Percentiles rank a stretch among this genome's conserved stretches.
Conservation (phyloP, 2,113 vertebrate genomes). For the Spheniscus mendiculus region DNA sequence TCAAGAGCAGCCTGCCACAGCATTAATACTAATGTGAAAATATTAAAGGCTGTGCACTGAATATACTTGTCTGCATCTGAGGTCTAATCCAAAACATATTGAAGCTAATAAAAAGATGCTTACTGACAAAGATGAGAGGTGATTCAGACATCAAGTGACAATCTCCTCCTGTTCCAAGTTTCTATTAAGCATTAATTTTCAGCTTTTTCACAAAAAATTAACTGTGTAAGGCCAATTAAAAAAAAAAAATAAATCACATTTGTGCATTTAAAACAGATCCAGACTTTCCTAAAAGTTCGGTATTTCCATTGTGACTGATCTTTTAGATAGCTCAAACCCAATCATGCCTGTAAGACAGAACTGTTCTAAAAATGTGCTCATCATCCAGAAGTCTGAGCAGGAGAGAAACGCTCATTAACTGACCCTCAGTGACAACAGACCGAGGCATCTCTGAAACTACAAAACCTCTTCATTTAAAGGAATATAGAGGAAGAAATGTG, state of each 20-base stretch:
- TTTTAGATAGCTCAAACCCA: background rate
- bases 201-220: background rate
- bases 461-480: background rate
- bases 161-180: slow-evolving; percentile 19
- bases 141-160: slow-evolving; percentile 58
- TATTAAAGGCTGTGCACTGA: background rate
- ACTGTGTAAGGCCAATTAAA: background rate
- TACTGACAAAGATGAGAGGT: slow-evolving; percentile 3
- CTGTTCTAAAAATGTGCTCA: background rate
- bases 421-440: background rate
- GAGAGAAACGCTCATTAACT: background rate
- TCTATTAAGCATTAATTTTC: slow-evolving; percentile 3
- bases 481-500: background rate
- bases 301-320: background rate
- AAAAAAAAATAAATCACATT: background rate
- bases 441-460: background rate
- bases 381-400: background rate
- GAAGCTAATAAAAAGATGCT: slow-evolving; percentile 23
- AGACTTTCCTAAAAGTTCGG: background rate
- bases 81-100: background rate
- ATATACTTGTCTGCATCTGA: background rate
- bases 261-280: background rate
- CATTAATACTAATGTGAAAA: background rate
- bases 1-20: background rate
- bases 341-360: background rate